These are phyloP conservation scores for Synergus itoensis DNA, from an alignment of 2,888 invertebrate genomes.

Conservation along the genomic window DNA sequence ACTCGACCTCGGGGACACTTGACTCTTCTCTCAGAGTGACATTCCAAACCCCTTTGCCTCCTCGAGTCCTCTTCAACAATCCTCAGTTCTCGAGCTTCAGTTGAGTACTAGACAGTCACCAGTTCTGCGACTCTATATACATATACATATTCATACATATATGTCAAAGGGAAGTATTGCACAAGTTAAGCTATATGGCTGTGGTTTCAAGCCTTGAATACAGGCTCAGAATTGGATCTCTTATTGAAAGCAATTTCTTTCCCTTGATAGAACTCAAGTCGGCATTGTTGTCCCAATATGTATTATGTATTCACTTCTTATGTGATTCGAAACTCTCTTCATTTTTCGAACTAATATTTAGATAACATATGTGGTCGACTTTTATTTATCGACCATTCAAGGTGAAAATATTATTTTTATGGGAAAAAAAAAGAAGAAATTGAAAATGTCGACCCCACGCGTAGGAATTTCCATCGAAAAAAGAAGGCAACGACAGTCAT, in stretches of 20 bases:
- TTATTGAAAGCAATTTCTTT: slow-evolving; percentile 46
- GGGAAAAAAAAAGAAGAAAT: not conserved
- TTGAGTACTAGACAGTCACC: not conserved
- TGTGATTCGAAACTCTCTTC: no score
- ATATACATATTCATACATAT: not conserved
- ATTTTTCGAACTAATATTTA: no score
- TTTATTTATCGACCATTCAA: no score
- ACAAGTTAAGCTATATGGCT: not conserved
- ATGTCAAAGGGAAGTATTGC: not conserved
- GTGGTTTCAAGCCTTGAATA: not conserved
- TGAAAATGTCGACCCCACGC: not conserved
- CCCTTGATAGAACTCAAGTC: slow-evolving; percentile 22
- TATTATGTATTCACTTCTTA: no score
- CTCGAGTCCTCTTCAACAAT: slow-evolving; percentile 26
- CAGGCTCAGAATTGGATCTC: not conserved
- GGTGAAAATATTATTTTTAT: not conserved
- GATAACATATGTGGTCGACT: no score
- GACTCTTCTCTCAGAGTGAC: slow-evolving; percentile 19
- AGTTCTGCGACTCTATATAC: not conserved
- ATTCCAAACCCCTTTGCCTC: slow-evolving; percentile 26
- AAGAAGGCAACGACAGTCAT: not conserved
- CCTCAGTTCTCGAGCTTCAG: slow-evolving; percentile 2
- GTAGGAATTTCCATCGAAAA: not conserved
- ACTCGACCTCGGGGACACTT: slow-evolving; percentile 16
- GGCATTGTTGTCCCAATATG: not conserved